These are phyloP conservation scores for Xiphophorus hellerii DNA, from an alignment of 2,113 vertebrate species.

Conservation along the genomic window DNA sequence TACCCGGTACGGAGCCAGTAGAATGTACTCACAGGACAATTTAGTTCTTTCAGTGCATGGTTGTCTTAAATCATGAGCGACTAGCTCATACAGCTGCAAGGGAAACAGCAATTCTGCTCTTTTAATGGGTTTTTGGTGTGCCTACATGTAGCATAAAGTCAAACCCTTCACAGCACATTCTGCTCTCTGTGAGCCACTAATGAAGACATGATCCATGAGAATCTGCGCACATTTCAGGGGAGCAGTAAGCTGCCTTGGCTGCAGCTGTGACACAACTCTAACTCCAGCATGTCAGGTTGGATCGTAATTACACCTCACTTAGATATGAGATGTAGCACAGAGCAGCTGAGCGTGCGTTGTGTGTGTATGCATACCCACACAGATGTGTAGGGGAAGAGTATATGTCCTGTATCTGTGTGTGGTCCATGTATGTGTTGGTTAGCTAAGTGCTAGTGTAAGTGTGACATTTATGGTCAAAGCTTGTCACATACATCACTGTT, in stretches of 20 bases:
- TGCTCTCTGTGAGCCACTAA: conserved; percentile 47
- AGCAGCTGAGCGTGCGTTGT: conserved; percentile 34
- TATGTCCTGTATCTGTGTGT: conserved; percentile 56
- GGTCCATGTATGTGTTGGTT: conserved; percentile 53
- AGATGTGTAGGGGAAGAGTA: conserved; percentile 22
- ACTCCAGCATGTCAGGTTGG: conserved; percentile 60
- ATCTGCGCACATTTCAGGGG: conserved; percentile 47
- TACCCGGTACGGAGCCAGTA: not conserved
- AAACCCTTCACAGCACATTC: conserved; percentile 51
- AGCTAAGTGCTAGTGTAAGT: conserved; percentile 60
- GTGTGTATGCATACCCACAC: conserved; percentile 4
- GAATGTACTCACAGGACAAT: not conserved
- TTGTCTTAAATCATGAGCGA: conserved; percentile 34
- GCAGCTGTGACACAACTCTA: conserved; percentile 46
- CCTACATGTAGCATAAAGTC: conserved; percentile 29
- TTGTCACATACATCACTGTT: conserved; percentile 59
- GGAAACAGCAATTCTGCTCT: conserved; percentile 21
- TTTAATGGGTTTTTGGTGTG: conserved; percentile 21
- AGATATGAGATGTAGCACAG: conserved; percentile 53
- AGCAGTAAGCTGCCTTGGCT: conserved; percentile 59
- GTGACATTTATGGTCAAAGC: conserved; percentile 61
- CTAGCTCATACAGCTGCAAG: conserved; percentile 24
- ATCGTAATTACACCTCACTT: conserved; percentile 69
- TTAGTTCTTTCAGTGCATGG: not conserved
- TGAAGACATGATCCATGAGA: conserved; percentile 47